Evolutionary conservation across 2,797 vertebrate genomes (phyloP).

Genomic region (Zalophus californianus): DNA sequence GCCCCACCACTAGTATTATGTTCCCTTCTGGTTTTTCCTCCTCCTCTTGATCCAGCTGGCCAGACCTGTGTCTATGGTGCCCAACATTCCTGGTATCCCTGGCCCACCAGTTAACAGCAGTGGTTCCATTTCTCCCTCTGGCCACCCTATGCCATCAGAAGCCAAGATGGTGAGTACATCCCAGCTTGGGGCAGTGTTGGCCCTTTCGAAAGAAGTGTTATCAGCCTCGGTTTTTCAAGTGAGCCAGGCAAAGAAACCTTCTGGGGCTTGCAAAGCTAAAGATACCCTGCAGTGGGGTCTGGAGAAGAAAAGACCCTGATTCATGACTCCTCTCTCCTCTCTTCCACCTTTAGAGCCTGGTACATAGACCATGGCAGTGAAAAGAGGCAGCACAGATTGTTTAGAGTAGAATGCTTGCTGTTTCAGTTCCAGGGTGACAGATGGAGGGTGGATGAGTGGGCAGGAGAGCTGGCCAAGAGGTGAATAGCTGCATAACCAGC

Average conservation of each 20-base stretch:
- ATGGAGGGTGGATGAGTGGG: conserved; percentile 82
- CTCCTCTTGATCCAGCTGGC: conserved; percentile 90
- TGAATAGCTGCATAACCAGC: conserved; percentile 56
- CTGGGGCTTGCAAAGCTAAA: conserved; percentile 52
- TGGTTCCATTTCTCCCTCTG: conserved; percentile 95
- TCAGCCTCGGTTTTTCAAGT: conserved; percentile 38
- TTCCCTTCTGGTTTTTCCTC: not conserved
- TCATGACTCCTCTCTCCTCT: conserved; percentile 58
- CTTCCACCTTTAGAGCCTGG: conserved; percentile 49
- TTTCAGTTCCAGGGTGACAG: conserved; percentile 81
- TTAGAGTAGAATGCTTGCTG: conserved; percentile 63
- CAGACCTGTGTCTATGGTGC: conserved; percentile 96
- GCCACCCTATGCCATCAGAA: conserved; percentile 94
- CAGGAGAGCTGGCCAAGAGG: conserved; percentile 80
- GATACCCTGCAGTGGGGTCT: conserved; percentile 29
- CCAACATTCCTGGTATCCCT: conserved; percentile 98
- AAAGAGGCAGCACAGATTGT: conserved; percentile 79
- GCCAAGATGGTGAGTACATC: conserved; percentile 96
- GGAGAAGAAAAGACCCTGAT: conserved; percentile 58
- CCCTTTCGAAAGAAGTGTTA: conserved; percentile 30
- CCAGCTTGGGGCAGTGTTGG: not conserved
- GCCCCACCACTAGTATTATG: not conserved
- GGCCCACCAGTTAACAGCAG: conserved; percentile 96
- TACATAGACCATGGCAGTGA: conserved; percentile 63
- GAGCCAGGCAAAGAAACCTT: conserved; percentile 45